These are phyloP conservation scores for Zosterops lateralis DNA, from an alignment of 2,113 vertebrate species.

Conservation along the genomic window DNA sequence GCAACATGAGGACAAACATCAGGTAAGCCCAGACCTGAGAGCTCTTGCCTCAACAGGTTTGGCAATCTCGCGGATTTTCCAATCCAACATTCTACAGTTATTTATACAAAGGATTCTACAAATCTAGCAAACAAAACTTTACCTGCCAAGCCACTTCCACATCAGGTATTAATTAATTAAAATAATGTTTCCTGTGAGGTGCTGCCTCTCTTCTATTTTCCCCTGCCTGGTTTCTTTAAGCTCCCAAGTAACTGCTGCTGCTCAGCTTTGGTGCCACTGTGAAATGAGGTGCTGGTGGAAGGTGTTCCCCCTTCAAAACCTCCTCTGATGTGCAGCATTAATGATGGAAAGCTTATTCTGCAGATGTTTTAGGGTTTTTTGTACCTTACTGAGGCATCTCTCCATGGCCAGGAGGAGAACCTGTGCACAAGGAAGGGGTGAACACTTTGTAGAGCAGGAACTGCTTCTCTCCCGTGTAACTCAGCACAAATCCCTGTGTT, in stretches of 20 bases:
- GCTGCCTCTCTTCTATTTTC: neutral
- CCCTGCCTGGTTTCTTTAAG: neutral
- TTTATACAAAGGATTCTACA: neutral
- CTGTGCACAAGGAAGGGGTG: neutral
- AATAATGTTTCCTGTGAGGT: neutral
- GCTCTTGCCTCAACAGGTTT: neutral
- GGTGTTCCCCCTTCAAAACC: neutral
- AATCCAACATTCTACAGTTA: neutral
- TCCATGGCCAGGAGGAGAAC: neutral
- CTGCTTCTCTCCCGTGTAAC: neutral
- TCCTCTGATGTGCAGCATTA: neutral
- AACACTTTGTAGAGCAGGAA: accelerated
- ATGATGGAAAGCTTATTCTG: neutral
- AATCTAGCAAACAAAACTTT: neutral
- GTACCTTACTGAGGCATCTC: neutral
- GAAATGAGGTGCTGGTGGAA: neutral
- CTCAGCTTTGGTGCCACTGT: neutral
- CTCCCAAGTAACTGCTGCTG: neutral
- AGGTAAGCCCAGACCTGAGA: neutral
- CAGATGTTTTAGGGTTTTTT: neutral
- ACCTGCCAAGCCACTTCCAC: neutral
- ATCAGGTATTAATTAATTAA: neutral
- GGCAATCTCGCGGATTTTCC: neutral
- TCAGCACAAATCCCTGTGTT: neutral
- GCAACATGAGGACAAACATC: neutral